Evolutionary conservation across 2,888 invertebrate genomes (phyloP).

Genomic region (Plebejus argus): DNA sequence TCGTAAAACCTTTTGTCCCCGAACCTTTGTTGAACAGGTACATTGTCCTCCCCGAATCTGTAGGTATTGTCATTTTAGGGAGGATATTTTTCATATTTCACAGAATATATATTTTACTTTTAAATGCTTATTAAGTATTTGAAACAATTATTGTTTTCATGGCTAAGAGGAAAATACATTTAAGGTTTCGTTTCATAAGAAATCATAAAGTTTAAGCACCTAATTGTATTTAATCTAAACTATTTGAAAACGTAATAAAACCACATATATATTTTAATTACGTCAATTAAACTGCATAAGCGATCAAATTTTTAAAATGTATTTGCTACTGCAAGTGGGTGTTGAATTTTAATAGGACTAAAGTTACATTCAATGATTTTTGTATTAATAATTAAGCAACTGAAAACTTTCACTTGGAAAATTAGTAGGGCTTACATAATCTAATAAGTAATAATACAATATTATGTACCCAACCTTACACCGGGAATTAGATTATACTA

Average conservation of each 20-base stretch:
- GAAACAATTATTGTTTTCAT: conserved; percentile 18
- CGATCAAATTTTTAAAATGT: background rate
- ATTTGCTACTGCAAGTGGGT: background rate
- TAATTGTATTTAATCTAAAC: background rate
- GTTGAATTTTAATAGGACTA: background rate
- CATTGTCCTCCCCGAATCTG: background rate
- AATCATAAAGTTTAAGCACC: background rate
- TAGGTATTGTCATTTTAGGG: conserved; percentile 13
- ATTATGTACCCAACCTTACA: background rate
- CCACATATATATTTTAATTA: conserved; percentile 1
- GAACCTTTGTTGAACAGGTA: conserved; percentile 55
- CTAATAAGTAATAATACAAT: background rate
- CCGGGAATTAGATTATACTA: background rate
- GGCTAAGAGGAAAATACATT: background rate
- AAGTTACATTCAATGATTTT: background rate
- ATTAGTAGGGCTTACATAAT: background rate
- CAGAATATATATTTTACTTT: conserved; percentile 13
- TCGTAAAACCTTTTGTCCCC: conserved; percentile 62
- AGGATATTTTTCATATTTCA: conserved; percentile 24
- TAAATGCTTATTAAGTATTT: background rate
- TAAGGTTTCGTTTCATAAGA: background rate
- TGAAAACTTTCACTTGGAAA: background rate
- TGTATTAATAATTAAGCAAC: background rate
- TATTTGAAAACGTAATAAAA: background rate
- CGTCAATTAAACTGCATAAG: conserved; percentile 1